A percentile compares a stretch with the other conserved stretches of the same genome.
Evolutionary conservation across 2,113 vertebrate species (phyloP).

Genomic region (Ciconia stormi): DNA sequence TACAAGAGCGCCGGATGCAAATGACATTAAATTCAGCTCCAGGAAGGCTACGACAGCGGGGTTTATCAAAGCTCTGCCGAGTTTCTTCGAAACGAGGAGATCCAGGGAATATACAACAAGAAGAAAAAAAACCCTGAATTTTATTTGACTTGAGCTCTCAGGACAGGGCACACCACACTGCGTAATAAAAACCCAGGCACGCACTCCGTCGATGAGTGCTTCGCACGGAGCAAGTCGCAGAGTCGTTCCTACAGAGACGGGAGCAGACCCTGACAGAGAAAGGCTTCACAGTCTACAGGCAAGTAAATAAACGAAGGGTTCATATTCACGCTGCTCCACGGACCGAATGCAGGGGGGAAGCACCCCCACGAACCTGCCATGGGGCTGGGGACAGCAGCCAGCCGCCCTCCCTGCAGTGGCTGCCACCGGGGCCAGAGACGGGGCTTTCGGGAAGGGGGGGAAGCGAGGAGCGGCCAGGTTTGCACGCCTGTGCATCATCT

Average conservation of each 20-base stretch:
- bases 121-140: not conserved
- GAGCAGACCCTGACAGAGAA: not conserved
- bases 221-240: not conserved
- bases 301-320: not conserved
- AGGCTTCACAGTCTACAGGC: rapidly evolving
- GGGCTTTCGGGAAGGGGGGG: not conserved
- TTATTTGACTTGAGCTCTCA: not conserved
- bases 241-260: not conserved
- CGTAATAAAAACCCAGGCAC: not conserved
- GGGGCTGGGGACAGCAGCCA: not conserved
- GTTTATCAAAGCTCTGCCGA: not conserved
- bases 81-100: not conserved
- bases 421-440: rapidly evolving
- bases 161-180: rapidly evolving
- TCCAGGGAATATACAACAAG: not conserved
- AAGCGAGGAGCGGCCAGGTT: not conserved
- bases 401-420: not conserved
- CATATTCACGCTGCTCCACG: rapidly evolving
- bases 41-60: rapidly evolving
- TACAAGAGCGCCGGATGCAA: rapidly evolving
- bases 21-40: rapidly evolving
- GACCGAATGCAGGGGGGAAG: not conserved
- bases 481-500: not conserved
- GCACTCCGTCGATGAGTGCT: rapidly evolving
- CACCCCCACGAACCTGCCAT: rapidly evolving